Evolutionary conservation across 2,888 invertebrate genomes (phyloP), one percentile per base, ranked within the genome.

Genomic region (Sturmia bella): DNA sequence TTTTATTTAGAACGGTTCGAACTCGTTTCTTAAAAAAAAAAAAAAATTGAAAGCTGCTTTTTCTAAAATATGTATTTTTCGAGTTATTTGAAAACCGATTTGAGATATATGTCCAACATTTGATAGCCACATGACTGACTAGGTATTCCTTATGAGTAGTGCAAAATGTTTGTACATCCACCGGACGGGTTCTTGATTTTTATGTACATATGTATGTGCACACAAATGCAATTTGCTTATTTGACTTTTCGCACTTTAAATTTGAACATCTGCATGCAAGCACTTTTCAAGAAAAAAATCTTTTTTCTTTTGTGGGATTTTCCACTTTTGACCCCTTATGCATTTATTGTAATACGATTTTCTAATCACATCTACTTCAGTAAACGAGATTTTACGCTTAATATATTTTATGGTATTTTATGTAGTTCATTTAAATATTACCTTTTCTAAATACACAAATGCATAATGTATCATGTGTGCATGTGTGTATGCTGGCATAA

Each of bases 401-500:
- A 56, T 41, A 19, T 52, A 15, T 59, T 68, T 19, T 11, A 68
- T 39, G 13, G 19, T 27, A 54, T 74, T 64, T 63, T n/a, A 50
- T 32, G 4, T 13, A 27, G 5, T 21, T 32, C 19, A 56, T 57
- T 57, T 70, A 39, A 70, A 48, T 32, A 43, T 19, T 54, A 63
- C 3, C 41, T 54, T 15, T 43, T 63, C 15, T 24, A 15, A 32
- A 50, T 27, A 39, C 15, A 27, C 1, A 9, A 39, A 13, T 32
- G 50, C 19, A 27, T 32, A 43, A 41, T 32, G 5, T 32, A 15
- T 3, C 11, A 21, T 13, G 19, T 64, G 11, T 52, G 19, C 70
- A 12, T 64, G 21, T 70, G 50, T 59, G 27, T 43, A 21, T 59
- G 57, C 56, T 41, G 61, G 45, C 45, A 68, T 66, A 68, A 64